These are phyloP conservation scores for Galeruca laticollis DNA, from an alignment of 2,888 invertebrate species.

Conservation along the genomic window DNA sequence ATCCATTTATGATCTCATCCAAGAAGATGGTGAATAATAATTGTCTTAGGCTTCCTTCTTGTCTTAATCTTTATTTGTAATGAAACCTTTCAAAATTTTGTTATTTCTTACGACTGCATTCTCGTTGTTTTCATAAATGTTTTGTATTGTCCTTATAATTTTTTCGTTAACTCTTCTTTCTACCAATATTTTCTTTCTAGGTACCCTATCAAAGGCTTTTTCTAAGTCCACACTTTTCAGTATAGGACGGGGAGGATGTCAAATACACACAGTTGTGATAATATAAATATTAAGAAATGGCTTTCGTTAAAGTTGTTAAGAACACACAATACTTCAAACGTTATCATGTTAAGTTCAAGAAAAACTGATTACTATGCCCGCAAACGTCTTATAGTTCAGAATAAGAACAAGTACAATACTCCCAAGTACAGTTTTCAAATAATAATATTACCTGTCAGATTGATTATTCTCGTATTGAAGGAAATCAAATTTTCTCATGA, in stretches of 20 bases:
- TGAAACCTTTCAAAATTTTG: too few relatives aligned
- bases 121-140: too few relatives aligned
- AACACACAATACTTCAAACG: conserved; percentile 99
- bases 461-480: conserved; percentile 97
- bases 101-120: too few relatives aligned
- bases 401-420: conserved; percentile 99
- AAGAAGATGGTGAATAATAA: too few relatives aligned
- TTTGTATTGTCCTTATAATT: too few relatives aligned
- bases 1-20: too few relatives aligned
- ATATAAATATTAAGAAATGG: conserved; percentile 66
- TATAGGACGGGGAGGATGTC: background rate
- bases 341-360: conserved; percentile 95
- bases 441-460: conserved; percentile 98
- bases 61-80: too few relatives aligned
- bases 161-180: too few relatives aligned
- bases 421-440: conserved; percentile 99
- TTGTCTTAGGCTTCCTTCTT: too few relatives aligned
- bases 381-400: conserved; percentile 95
- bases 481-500: conserved; percentile 97
- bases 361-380: conserved; percentile 99
- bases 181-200: too few relatives aligned
- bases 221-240: too few relatives aligned
- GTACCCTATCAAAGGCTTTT: too few relatives aligned
- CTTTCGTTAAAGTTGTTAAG: conserved; percentile 99
- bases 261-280: background rate